Base-by-base conservation (phyloP, 2,797 vertebrate species). In the Florisuga fusca region DNA sequence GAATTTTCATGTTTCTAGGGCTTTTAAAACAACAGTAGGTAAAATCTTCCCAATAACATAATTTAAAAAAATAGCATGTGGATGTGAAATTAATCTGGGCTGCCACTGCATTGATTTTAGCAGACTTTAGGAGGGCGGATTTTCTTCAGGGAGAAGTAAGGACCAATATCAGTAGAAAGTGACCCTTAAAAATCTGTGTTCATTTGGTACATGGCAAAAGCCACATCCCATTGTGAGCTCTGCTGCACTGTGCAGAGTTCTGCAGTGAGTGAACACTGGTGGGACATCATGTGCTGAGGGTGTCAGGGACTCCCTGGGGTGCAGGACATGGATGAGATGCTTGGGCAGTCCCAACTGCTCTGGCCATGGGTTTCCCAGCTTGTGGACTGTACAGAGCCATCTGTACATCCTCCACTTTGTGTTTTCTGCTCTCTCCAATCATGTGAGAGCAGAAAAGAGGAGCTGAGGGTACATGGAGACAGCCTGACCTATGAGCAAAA, bases 1-100 rank as follows among this genome's bases (percentile, higher is more conserved):
- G 83, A 94, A 95, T 97, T 96, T 95, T 92, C n/a, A 5, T 87
- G 84, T 97, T 96, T 94, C 84, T 69, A 78, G 62, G 88, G 94
- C 83, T 91, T 96, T 95, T 96, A 68, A 96, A 94, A 95, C 58
- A 89, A 89, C 92, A 80, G 38, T 75, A 71, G 94, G 67, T 92
- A 96, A 96, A 95, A 68, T 78, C 77, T 54, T 81, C 85, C 61
- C 85, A 85, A 92, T 87, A 89, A 90, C 76, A 94, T 90, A 93
- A 93, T 79, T 89, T 16, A 2, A 73, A 77, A 68, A 71, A 80
- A 78, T 53, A 83, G 61, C 15, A 4, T 76, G n/a, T 61, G 59
- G 17, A 43, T 72, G 53, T 87, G 58, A 78, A 90, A 94, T 94
- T 82, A 93, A 94, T 90, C 74, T 93, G 27, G 23, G 77, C 74